These are phyloP conservation scores for Ataeniobius toweri DNA, from an alignment of 2,797 vertebrate genomes.

Conservation along the genomic window DNA sequence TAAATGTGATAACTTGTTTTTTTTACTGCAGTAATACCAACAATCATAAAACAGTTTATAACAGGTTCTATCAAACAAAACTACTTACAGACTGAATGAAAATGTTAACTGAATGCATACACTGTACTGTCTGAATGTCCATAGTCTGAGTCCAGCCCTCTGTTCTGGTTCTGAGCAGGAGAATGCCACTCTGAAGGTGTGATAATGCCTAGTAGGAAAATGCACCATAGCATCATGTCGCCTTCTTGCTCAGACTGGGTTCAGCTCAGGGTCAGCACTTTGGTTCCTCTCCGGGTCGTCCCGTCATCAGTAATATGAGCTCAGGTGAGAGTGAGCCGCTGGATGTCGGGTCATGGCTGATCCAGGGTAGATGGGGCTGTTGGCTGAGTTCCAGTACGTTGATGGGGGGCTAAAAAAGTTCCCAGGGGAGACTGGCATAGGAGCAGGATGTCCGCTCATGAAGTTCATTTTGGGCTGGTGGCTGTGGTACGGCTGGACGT, in stretches of 20 bases:
- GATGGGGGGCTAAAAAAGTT: conserved; percentile 76
- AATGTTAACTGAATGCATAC: conserved; percentile 50
- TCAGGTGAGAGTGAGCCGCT: conserved; percentile 79
- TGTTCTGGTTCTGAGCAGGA: conserved; percentile 23
- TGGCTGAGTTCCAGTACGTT: conserved; percentile 82
- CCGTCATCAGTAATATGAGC: conserved; percentile 77
- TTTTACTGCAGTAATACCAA: conserved; percentile 14
- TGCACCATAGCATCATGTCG: conserved; percentile 51
- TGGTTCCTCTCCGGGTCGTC: conserved; percentile 15
- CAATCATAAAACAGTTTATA: conserved; percentile 41
- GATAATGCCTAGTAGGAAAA: conserved; percentile 44
- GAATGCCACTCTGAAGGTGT: conserved; percentile 18
- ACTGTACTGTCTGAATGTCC: conserved; percentile 49
- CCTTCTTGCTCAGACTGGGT: conserved; percentile 52
- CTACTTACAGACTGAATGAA: conserved; percentile 49
- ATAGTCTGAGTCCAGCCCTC: conserved; percentile 29
- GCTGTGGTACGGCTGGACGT: conserved; percentile 81
- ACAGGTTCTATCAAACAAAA: conserved; percentile 46
- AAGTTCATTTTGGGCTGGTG: conserved; percentile 88
- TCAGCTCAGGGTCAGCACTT: conserved; percentile 34
- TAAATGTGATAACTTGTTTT: conserved; percentile 49
- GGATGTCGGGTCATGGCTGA: conserved; percentile 80
- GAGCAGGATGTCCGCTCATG: conserved; percentile 71
- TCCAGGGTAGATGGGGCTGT: conserved; percentile 78
- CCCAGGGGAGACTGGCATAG: conserved; percentile 77